phyloP scores from a whole-genome alignment of 2,113 vertebrate species.

The Ailuropoda melanoleuca region DNA sequence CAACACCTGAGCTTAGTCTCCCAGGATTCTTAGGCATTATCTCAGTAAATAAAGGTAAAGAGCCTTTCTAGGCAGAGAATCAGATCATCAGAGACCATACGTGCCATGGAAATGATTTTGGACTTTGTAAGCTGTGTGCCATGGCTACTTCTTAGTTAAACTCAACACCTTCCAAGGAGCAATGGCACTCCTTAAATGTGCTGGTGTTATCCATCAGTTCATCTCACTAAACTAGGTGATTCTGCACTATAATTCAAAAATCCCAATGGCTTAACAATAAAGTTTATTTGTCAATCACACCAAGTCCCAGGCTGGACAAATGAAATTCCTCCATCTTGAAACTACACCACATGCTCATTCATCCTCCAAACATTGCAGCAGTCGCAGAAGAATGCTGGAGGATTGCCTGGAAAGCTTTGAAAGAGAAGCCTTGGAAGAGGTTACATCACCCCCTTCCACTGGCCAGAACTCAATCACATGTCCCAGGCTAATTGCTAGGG shows the following conservation, averaged over 20 bases:
- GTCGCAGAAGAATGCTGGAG: neutral
- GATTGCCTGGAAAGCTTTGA: neutral
- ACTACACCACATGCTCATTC: neutral
- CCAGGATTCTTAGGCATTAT: neutral
- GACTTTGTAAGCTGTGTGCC: neutral
- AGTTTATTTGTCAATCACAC: neutral
- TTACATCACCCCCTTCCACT: neutral
- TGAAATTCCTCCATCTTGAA: neutral
- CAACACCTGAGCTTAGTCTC: neutral
- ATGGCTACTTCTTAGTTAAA: neutral
- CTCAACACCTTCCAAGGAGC: neutral
- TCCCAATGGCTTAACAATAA: neutral
- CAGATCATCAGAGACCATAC: too few relatives aligned
- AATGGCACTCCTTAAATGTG: neutral
- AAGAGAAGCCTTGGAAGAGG: neutral
- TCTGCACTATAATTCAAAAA: neutral
- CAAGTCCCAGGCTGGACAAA: neutral
- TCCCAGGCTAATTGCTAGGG: neutral
- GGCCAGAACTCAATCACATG: neutral
- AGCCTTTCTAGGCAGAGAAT: neutral
- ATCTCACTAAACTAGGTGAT: neutral
- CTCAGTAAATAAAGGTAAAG: neutral
- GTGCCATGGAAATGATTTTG: neutral
- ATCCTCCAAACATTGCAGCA: neutral
- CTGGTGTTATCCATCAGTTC: neutral